Percentiles rank a stretch among this genome's conserved stretches.
Evolutionary conservation across 1,140 invertebrate genomes (phyloP).

Genomic region (Aricia agestis): DNA sequence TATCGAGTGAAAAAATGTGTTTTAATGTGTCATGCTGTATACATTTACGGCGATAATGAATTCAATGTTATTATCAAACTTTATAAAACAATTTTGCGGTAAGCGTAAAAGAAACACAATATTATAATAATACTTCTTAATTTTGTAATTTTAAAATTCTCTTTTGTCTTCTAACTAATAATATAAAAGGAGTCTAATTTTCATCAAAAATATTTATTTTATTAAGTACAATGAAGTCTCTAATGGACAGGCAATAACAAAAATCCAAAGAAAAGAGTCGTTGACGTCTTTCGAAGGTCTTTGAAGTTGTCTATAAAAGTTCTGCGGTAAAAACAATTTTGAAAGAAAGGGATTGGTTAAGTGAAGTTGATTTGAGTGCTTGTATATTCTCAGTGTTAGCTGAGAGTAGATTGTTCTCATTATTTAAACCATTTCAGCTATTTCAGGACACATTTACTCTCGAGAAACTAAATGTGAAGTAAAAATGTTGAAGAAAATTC

Average conservation of each 20-base stretch:
- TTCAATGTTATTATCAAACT: no score
- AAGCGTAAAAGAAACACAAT: no score
- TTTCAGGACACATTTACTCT: not conserved
- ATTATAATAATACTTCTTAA: no score
- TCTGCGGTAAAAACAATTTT: not conserved
- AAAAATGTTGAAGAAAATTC: not conserved
- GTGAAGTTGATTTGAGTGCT: not conserved
- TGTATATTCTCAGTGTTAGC: slow-evolving; percentile 4
- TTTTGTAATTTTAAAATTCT: no score
- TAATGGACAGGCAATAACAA: not conserved
- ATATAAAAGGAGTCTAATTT: no score
- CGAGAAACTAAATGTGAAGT: not conserved
- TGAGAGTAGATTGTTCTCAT: not conserved
- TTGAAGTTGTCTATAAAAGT: not conserved
- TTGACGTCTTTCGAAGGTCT: not conserved
- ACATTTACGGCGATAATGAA: no score
- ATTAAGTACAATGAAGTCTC: not conserved
- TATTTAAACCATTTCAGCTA: not conserved
- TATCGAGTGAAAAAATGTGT: no score
- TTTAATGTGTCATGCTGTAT: no score
- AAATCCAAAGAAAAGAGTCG: not conserved
- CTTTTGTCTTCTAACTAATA: no score
- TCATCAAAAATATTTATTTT: no score
- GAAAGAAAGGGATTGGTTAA: not conserved
- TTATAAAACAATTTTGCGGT: no score